Evolutionary conservation across 2,797 vertebrate species (phyloP).

Genomic region (Scyliorhinus canicula): DNA sequence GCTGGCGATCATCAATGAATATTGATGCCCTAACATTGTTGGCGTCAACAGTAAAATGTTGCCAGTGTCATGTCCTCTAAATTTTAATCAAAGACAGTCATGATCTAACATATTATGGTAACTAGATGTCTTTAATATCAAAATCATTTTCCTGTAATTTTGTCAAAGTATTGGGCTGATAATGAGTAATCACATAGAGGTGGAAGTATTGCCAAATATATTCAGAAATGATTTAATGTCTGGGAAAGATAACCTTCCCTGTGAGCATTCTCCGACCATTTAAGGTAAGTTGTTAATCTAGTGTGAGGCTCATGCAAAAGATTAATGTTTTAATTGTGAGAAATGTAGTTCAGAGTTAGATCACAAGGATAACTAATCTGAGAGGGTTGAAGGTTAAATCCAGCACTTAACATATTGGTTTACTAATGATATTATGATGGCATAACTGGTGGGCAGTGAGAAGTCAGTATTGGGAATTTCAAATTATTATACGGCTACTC

Average conservation of each 20-base stretch:
- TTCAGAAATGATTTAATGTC: not conserved
- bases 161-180: not conserved
- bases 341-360: not conserved
- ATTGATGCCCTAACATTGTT: not conserved
- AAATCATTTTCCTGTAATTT: not conserved
- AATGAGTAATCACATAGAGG: not conserved
- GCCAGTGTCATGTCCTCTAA: not conserved
- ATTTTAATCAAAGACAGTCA: not conserved
- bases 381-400: not conserved
- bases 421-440: not conserved
- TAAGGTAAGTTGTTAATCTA: not conserved
- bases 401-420: not conserved
- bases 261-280: not conserved
- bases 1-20: not conserved
- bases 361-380: not conserved
- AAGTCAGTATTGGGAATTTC: not conserved
- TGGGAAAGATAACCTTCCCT: not conserved
- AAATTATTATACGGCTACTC: not conserved
- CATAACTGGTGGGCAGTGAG: not conserved
- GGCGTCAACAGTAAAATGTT: not conserved
- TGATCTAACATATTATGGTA: constrained; percentile 12
- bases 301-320: not conserved
- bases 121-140: not conserved
- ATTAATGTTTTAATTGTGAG: not conserved
- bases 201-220: not conserved